Conservation (phyloP, 2,888 invertebrate species). For the Suillia variegata region DNA sequence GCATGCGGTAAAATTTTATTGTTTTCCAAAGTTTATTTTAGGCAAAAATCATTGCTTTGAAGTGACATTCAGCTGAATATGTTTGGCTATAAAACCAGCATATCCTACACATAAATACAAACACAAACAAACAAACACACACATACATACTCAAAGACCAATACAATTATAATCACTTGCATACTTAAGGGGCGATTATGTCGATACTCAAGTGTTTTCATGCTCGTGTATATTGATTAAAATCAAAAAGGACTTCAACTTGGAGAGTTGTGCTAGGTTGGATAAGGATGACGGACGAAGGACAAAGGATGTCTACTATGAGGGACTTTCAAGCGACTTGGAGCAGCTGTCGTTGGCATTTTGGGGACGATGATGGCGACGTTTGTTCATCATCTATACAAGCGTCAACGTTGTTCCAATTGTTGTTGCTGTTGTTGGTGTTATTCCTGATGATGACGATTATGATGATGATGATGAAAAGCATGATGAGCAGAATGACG, state of each 20-base stretch:
- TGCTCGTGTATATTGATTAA: conserved; percentile 6
- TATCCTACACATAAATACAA: too few relatives aligned
- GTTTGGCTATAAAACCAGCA: too few relatives aligned
- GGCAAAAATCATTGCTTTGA: background rate
- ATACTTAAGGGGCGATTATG: conserved; percentile 1
- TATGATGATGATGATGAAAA: too few relatives aligned
- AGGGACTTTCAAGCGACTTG: too few relatives aligned
- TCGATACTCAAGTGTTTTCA: background rate
- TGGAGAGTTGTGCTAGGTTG: too few relatives aligned
- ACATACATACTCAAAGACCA: background rate
- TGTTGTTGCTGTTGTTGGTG: too few relatives aligned
- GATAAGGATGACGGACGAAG: too few relatives aligned
- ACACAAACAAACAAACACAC: conserved; percentile 3
- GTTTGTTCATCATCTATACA: background rate
- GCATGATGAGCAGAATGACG: too few relatives aligned
- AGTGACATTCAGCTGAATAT: background rate
- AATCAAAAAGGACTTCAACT: conserved; percentile 10
- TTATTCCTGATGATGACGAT: conserved; percentile 1
- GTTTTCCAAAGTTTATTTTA: too few relatives aligned
- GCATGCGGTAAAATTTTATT: too few relatives aligned
- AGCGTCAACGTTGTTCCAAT: too few relatives aligned
- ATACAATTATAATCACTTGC: conserved; percentile 5
- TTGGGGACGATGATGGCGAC: background rate
- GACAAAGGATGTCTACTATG: too few relatives aligned
- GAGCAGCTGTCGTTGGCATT: conserved; percentile 12